Evolutionary conservation across 30 jellyfish, hydroid and myxozoan species (phyloP).

Genomic region (Phacellophora camtschatica): DNA sequence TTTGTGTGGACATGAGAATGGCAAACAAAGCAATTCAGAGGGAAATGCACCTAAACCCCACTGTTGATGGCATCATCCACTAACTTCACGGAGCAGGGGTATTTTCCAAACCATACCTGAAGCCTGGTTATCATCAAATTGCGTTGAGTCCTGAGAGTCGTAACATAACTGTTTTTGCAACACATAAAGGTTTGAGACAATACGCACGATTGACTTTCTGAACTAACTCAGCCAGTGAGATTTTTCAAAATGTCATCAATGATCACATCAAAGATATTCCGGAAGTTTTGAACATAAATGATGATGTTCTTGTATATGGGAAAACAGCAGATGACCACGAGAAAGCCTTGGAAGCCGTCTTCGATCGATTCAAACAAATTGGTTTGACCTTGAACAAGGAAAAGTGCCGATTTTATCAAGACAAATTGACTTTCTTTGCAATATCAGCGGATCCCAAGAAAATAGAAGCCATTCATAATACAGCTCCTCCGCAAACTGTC

Average conservation of each 20-base stretch:
- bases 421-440: too few species aligned
- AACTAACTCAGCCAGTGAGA: not conserved
- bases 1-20: slow-evolving; percentile 70
- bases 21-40: slow-evolving; percentile 53
- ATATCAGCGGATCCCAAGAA: too few species aligned
- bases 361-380: not conserved
- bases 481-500: not conserved
- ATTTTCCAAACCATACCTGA: not conserved
- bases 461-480: too few species aligned
- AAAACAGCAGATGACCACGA: slow-evolving; percentile 18
- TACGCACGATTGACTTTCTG: not conserved
- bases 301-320: not conserved
- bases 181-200: not conserved
- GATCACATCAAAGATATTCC: slow-evolving; percentile 1
- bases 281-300: not conserved
- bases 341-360: not conserved
- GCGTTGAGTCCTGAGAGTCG: not conserved
- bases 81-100: not conserved
- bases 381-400: not conserved
- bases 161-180: not conserved
- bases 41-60: not conserved
- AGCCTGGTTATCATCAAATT: not conserved
- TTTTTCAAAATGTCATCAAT: not conserved
- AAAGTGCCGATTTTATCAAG: too few species aligned
- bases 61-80: not conserved